These are phyloP conservation scores for Prinia subflava DNA, from an alignment of 2,113 vertebrate genomes.

Conservation along the genomic window DNA sequence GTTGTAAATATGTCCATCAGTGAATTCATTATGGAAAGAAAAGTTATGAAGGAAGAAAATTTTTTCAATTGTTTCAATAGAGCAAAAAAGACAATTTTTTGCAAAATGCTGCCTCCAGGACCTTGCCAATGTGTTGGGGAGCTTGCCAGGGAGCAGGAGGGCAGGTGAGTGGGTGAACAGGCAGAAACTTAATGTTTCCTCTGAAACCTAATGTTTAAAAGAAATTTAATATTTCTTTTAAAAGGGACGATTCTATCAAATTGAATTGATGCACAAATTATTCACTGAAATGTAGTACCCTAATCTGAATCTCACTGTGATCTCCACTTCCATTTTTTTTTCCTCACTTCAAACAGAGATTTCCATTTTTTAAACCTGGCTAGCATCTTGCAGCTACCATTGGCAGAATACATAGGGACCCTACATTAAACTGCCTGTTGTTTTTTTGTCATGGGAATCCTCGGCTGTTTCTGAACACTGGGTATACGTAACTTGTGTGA, in stretches of 20 bases:
- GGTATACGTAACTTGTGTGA: not conserved
- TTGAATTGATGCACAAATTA: not conserved
- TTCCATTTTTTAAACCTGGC: not conserved
- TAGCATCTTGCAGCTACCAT: not conserved
- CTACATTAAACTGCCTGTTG: not conserved
- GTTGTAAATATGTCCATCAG: not conserved
- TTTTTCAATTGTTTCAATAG: not conserved
- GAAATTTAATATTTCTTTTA: not conserved
- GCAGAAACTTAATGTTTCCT: not conserved
- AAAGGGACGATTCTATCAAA: not conserved
- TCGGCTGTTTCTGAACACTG: not conserved
- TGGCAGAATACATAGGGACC: not conserved
- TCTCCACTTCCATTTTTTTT: not conserved
- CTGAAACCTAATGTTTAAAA: no score
- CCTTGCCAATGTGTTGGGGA: not conserved
- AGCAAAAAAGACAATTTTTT: not conserved
- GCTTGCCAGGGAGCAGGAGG: not conserved
- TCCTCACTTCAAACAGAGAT: not conserved
- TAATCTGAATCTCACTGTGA: not conserved
- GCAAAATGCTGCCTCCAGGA: not conserved
- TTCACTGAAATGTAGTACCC: not conserved
- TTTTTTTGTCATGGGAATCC: not conserved
- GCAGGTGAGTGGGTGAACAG: not conserved
- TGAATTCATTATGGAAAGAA: not conserved
- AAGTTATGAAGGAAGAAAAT: not conserved